Conservation (phyloP, 2,113 vertebrate species). For the Irena cyanogastra region DNA sequence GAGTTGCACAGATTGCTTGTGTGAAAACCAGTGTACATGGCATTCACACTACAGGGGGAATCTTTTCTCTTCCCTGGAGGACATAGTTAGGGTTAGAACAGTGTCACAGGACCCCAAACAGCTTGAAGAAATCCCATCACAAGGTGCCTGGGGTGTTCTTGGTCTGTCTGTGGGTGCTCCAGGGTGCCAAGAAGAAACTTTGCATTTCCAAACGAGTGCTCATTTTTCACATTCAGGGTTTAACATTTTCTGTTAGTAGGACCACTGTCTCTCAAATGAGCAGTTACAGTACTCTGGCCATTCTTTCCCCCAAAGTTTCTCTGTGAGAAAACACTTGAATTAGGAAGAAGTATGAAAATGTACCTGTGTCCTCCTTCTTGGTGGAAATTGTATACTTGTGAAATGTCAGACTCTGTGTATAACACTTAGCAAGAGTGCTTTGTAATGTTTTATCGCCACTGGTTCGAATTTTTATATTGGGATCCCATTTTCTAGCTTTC, state of each 20-base stretch:
- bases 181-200: background rate
- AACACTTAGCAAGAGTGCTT: background rate
- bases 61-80: background rate
- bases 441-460: constrained; percentile 22
- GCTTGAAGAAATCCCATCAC: background rate
- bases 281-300: background rate
- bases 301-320: background rate
- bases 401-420: background rate
- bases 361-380: background rate
- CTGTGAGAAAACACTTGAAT: constrained; percentile 9
- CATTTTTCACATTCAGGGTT: background rate
- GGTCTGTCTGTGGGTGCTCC: background rate
- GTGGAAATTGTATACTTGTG: background rate
- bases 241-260: background rate
- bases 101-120: background rate
- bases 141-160: background rate
- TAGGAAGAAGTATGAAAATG: background rate
- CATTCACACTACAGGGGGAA: rapidly evolving
- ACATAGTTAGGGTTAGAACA: rapidly evolving
- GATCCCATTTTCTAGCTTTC: constrained; percentile 50
- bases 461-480: constrained; percentile 18
- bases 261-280: background rate
- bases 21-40: rapidly evolving
- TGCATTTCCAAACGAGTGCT: constrained; percentile 1
- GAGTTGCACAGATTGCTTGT: background rate